These are phyloP conservation scores for Nephrotoma flavescens DNA, from an alignment of 2,888 invertebrate genomes.

Conservation along the genomic window DNA sequence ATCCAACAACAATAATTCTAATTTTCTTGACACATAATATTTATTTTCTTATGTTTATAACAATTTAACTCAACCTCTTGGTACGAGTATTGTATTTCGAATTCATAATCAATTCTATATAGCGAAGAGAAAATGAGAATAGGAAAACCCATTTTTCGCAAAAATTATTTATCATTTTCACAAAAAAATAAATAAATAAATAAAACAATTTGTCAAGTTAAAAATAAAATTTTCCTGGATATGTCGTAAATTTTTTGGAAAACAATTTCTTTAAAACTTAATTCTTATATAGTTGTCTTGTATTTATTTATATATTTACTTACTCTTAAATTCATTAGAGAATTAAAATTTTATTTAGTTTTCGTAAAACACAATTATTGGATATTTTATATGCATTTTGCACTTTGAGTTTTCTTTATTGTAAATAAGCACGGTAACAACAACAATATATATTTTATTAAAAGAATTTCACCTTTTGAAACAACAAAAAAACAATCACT, in stretches of 20 bases:
- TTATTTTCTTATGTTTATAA: background rate
- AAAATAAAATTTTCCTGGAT: background rate
- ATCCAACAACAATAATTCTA: background rate
- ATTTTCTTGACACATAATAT: background rate
- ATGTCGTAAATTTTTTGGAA: background rate
- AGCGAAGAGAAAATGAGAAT: background rate
- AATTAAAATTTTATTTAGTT: background rate
- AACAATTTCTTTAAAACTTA: background rate
- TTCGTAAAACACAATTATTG: background rate
- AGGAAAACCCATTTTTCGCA: background rate
- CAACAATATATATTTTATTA: background rate
- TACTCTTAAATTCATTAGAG: background rate
- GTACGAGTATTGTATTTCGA: background rate
- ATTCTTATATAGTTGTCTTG: background rate
- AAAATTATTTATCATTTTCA: background rate
- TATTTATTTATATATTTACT: background rate
- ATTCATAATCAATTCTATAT: background rate
- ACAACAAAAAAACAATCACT: background rate
- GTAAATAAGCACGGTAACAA: background rate
- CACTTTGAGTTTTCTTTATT: background rate
- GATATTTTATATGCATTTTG: background rate
- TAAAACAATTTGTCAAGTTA: background rate
- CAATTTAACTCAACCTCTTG: background rate
- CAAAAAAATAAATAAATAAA: background rate
- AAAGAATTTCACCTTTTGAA: background rate